Base-by-base conservation (phyloP, 1,140 invertebrate species). In the Agrypnia vestita region DNA sequence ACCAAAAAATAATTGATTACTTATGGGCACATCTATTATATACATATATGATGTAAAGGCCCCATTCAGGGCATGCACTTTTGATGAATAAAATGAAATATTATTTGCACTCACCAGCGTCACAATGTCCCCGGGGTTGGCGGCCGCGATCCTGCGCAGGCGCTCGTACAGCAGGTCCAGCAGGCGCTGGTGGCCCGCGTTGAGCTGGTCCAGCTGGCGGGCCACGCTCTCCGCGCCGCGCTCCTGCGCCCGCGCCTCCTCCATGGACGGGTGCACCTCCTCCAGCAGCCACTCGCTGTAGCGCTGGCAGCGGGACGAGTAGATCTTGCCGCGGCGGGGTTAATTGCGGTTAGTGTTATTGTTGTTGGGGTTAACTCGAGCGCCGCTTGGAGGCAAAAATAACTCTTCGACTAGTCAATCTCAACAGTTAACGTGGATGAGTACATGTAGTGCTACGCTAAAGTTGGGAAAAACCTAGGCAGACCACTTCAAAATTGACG, bases 221-320 rank as follows among this genome's bases (percentile, higher is more conserved):
- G 94, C 94, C 47, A 98, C 94, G 62, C 92, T 90, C 83, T 98
- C 97, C 19, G 96, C 95, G 1, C 95, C 95, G 0, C 84, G 84
- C 10, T 83, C 87, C 85, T 81, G 76, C 7, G 90, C 89, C 3
- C 87, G 85, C 78, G 85, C 88, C 78, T 85, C 90, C 17, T 85
- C 85, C 84, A 96, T 86, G 79, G 94, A 95, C 4, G 95, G 96
- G 85, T 97, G 96, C 35, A 95, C 91, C 83, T 96, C 95, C 86
- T 96, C 95, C 85, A 98, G 92, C 69, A 97, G 89, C 89, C 93
- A 95, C 84, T 98, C 96, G 83, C 94, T 92, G 90, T 96, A 99
- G 79, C 95, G 94, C 88, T 95, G 94, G 86, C 98, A 94, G 85
- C 94, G 91, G 85, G 94, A 93, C 85, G 96, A 95, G 90, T 97